phyloP scores from a whole-genome alignment of 2,888 invertebrate genomes.

The Drosophila subquinaria region DNA sequence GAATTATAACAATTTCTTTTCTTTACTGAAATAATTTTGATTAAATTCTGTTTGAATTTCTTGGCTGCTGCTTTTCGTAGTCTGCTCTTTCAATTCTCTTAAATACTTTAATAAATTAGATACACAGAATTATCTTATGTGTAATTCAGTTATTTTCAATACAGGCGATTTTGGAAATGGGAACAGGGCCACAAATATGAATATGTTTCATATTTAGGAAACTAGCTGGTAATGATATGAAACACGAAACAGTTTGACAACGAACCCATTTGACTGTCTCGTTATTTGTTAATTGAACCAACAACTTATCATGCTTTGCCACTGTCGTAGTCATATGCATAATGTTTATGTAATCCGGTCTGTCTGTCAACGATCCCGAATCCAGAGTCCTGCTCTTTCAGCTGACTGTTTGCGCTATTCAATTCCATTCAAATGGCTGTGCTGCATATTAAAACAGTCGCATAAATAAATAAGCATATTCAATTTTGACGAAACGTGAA shows the following conservation, averaged over 20 bases:
- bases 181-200: not conserved
- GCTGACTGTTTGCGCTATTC: constrained; percentile 15
- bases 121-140: too few species aligned
- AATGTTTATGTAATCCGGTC: constrained; percentile 32
- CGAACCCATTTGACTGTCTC: constrained; percentile 21
- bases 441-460: constrained; percentile 75
- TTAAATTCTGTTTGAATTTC: too few species aligned
- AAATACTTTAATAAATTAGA: too few species aligned
- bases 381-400: constrained; percentile 3
- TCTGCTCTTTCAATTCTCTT: too few species aligned
- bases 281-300: constrained; percentile 57
- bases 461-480: constrained; percentile 80
- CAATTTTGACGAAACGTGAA: constrained; percentile 79
- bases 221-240: constrained; percentile 29
- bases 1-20: too few species aligned
- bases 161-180: not conserved
- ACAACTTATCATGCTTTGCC: constrained; percentile 25
- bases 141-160: not conserved
- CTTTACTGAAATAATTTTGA: not conserved
- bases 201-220: constrained; percentile 6
- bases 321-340: constrained; percentile 32
- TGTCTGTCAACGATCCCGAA: constrained; percentile 25
- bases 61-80: too few species aligned
- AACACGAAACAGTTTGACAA: constrained; percentile 37
- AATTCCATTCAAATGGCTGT: constrained; percentile 33